Evolutionary conservation across 2,888 invertebrate species (phyloP), one percentile per base, ranked within the genome.

Genomic region (Mythimna impura): DNA sequence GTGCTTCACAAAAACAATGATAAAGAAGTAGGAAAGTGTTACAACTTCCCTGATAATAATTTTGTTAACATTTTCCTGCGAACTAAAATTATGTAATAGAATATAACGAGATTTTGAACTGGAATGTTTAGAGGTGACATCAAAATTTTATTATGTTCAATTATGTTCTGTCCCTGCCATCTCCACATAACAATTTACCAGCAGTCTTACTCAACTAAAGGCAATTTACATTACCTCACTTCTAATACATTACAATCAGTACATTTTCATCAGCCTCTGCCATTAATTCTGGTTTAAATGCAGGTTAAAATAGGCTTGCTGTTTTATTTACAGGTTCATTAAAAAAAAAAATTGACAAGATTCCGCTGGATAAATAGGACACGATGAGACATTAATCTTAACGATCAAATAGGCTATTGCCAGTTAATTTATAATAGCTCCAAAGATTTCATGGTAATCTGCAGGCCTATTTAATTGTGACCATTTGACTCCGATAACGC

Each of bases 191-290:
- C 20, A 66, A 40, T 60, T 66, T 20, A 58, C 61, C 73, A 61
- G 43, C 40, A 71, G 40, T 65, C 69, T 66, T 74, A 64, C 58
- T 68, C 54, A 58, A 43, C 57, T 54, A 57, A 36, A 55, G 57
- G 36, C 47, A 36, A 78, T 9, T 34, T 63, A 66, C 22, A 57
- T 66, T 71, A 40, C 54, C 83, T 69, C 62, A 43, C 47, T 58
- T 47, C 40, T 65, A 80, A 66, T 74, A 63, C 12, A 30, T 54
- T 67, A 80, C 74, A 74, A 80, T 83, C 76, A 75, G 83, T 80
- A 70, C 76, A 58, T 54, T 55, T 30, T 40, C 50, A 25, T 34
- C 64, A 70, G 55, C 60, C 40, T 80, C 61, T 43, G 25, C 34
- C 50, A 47, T 62, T 22, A 57, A 71, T 65, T 54, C 60, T 63